These are phyloP conservation scores for Connochaetes taurinus DNA, from an alignment of 2,113 vertebrate genomes.

Conservation along the genomic window DNA sequence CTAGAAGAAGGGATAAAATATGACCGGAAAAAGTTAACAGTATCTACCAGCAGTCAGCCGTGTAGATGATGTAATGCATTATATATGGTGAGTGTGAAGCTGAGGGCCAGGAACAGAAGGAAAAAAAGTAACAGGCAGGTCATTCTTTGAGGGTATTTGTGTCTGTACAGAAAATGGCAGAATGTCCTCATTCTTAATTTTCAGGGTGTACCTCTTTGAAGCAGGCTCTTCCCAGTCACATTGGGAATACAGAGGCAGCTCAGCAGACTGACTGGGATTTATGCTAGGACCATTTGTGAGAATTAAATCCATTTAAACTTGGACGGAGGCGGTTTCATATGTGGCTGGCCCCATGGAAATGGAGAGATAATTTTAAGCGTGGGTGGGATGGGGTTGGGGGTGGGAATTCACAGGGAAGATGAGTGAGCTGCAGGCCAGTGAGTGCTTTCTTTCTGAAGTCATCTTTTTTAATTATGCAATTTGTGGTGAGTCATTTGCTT, in stretches of 20 bases:
- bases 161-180: background rate
- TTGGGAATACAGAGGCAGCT: background rate
- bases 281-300: background rate
- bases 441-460: background rate
- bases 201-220: background rate
- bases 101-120: background rate
- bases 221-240: background rate
- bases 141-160: background rate
- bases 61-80: background rate
- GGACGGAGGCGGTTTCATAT: background rate
- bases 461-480: conserved; percentile 3
- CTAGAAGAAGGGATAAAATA: background rate
- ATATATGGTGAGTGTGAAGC: background rate
- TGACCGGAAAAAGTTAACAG: background rate
- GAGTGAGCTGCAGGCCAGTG: background rate
- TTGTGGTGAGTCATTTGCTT: background rate
- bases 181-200: background rate
- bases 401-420: background rate
- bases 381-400: background rate
- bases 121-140: background rate
- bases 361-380: background rate
- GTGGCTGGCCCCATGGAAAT: background rate
- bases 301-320: background rate
- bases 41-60: background rate
- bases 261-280: background rate